Evolutionary conservation across 2,797 vertebrate genomes (phyloP).

Genomic region (Neosalanx taihuensis): DNA sequence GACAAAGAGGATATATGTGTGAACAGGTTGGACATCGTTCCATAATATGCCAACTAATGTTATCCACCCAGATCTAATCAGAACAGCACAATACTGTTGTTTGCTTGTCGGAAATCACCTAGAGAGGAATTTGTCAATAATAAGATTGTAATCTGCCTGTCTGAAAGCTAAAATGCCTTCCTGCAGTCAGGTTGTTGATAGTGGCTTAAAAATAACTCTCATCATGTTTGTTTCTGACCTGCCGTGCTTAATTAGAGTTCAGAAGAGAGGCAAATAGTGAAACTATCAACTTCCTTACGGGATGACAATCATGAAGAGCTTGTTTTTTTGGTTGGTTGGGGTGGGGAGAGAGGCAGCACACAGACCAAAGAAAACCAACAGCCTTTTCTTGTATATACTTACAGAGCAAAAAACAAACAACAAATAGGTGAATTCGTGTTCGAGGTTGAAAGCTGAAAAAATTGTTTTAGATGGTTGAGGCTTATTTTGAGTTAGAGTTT

Average conservation of each 20-base stretch:
- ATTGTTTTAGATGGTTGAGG: constrained; percentile 57
- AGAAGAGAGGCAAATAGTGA: constrained; percentile 9
- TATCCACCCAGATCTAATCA: constrained; percentile 4
- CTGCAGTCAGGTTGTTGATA: constrained; percentile 23
- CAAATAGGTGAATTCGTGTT: constrained; percentile 35
- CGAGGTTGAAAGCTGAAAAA: constrained; percentile 48
- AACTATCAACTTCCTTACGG: constrained; percentile 22
- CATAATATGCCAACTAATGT: constrained; percentile 9
- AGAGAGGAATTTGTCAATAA: constrained; percentile 22
- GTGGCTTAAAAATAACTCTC: constrained; percentile 3
- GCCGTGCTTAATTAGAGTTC: constrained; percentile 20
- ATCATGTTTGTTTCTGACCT: constrained; percentile 20
- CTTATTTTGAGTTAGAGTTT: constrained; percentile 34
- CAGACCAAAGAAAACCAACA: constrained; percentile 57
- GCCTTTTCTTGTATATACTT: constrained; percentile 32
- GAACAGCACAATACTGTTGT: constrained; percentile 13
- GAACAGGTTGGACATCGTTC: constrained; percentile 25
- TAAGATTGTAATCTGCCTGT: constrained; percentile 29
- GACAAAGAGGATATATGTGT: constrained; percentile 9
- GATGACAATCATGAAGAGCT: constrained; percentile 13
- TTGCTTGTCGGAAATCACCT: constrained; percentile 21
- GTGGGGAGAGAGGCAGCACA: constrained; percentile 20
- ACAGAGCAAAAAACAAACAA: background rate
- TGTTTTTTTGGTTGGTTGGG: constrained; percentile 22
- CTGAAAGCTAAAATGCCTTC: constrained; percentile 36